phyloP scores from a whole-genome alignment of 2,113 vertebrate genomes.

The Heloderma charlesbogerti region DNA sequence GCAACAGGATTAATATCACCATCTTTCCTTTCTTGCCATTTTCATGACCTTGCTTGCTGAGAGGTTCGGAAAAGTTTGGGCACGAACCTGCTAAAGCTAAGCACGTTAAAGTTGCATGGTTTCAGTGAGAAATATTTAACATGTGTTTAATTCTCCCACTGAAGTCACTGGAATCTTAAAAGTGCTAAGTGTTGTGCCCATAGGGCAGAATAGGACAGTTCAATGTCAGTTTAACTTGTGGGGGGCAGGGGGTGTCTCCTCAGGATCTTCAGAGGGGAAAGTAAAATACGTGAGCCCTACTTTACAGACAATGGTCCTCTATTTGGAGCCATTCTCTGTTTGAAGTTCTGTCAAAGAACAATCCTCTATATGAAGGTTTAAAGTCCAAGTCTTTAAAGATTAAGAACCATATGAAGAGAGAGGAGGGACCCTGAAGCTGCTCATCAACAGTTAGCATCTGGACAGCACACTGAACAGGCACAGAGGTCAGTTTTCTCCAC shows the following conservation, averaged over 20 bases:
- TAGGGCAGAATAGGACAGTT: not conserved
- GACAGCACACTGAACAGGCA: no score
- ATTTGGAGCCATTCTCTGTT: not conserved
- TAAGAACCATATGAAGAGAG: not conserved
- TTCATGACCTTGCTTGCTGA: conserved; percentile 61
- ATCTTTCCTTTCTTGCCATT: conserved; percentile 60
- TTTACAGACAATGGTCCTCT: no score
- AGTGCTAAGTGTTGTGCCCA: not conserved
- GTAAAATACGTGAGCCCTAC: not conserved
- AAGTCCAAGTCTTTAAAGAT: not conserved
- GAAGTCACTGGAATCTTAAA: not conserved
- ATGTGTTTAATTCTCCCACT: not conserved
- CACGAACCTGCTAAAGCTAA: not conserved
- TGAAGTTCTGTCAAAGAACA: not conserved
- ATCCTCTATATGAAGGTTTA: not conserved
- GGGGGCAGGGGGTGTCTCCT: not conserved
- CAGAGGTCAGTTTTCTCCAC: no score
- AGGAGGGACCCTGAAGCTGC: no score
- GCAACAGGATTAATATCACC: conserved; percentile 49
- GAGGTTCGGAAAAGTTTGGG: conserved; percentile 57
- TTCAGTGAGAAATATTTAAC: not conserved
- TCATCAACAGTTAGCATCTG: no score
- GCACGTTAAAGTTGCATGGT: not conserved
- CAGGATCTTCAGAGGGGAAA: not conserved
- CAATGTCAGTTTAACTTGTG: not conserved